Base-by-base conservation (phyloP, 2,113 vertebrate genomes). In the Zapus hudsonius region DNA sequence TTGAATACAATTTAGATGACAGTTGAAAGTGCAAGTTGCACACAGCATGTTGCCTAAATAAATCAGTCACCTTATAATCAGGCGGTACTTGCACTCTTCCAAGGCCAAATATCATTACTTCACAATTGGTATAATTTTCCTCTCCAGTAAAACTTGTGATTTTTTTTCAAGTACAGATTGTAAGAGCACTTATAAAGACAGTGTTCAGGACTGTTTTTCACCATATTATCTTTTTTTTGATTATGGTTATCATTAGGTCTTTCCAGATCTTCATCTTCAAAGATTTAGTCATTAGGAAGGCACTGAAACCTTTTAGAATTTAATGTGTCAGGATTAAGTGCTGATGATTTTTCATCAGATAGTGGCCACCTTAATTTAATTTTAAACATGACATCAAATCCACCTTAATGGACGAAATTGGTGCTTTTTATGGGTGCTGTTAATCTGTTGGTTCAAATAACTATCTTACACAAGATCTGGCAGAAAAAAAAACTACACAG, bases 41-140 rank as follows among this genome's bases (percentile, higher is more conserved):
- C 95, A 31, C 44, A 91, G 66, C 40, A 85, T 73, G 92, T 94
- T 72, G 59, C 78, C 86, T 95, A 93, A 95, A 85, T 93, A 96
- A 95, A 94, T 89, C 75, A 87, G 25, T 57, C 74, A 70, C 12
- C 38, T 96, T 85, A 82, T 85, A 93, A 91, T 97, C 82, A 95
- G 94, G 23, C 52, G 52, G 91, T 80, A 72, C 73, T 84, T 94
- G 76, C 80, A 82, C 64, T 90, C 70, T 93, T 91, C 73, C 72
- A 89, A 95, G 84, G 91, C 90, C 95, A 96, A 91, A 91, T 93
- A 96, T 87, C 93, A 80, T 89, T 75, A 81, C n/a, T 91, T 83
- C 55, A 89, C 89, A 96, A 92, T 36, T 6, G 25, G 81, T 95
- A 72, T 83, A 59, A 96, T 96, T 96, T 97, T 95, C 33, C 87